Percentiles rank a stretch among this genome's conserved stretches.
Evolutionary conservation across 2,113 vertebrate genomes (phyloP).

Genomic region (Poecile atricapillus): DNA sequence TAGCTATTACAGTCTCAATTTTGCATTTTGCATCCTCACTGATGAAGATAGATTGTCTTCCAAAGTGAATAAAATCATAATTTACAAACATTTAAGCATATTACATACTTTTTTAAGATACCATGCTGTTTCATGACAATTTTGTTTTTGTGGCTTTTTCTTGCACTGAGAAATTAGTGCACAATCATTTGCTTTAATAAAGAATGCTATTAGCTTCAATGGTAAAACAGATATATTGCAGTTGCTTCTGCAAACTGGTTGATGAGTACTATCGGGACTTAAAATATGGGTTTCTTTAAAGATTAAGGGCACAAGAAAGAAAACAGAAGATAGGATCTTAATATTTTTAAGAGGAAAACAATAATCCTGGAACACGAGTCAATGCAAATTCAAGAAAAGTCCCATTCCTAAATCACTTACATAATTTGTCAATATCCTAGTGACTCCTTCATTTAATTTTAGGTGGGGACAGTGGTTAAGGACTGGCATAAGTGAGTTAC

Average conservation of each 20-base stretch:
- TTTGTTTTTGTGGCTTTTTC: background rate
- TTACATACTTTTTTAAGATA: background rate
- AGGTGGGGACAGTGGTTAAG: background rate
- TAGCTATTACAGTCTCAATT: constrained; percentile 59
- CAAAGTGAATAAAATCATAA: constrained; percentile 48
- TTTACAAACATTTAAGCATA: constrained; percentile 44
- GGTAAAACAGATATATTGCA: background rate
- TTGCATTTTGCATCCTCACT: constrained; percentile 56
- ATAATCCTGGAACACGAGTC: background rate
- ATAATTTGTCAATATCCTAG: background rate
- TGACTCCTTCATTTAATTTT: background rate
- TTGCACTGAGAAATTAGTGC: background rate
- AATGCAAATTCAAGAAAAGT: background rate
- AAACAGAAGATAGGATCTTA: background rate
- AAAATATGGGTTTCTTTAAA: background rate
- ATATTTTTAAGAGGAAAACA: background rate
- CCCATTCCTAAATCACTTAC: background rate
- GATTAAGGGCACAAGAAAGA: background rate
- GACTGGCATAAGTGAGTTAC: background rate
- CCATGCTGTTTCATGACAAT: background rate
- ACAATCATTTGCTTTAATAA: constrained; percentile 16
- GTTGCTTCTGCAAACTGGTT: background rate
- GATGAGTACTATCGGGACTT: background rate
- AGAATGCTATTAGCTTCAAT: background rate
- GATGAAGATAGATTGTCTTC: constrained; percentile 47